Percentiles rank a stretch among this genome's conserved stretches.
Evolutionary conservation across 2,797 vertebrate species (phyloP).

Genomic region (Petrocephalus schoutedeni): DNA sequence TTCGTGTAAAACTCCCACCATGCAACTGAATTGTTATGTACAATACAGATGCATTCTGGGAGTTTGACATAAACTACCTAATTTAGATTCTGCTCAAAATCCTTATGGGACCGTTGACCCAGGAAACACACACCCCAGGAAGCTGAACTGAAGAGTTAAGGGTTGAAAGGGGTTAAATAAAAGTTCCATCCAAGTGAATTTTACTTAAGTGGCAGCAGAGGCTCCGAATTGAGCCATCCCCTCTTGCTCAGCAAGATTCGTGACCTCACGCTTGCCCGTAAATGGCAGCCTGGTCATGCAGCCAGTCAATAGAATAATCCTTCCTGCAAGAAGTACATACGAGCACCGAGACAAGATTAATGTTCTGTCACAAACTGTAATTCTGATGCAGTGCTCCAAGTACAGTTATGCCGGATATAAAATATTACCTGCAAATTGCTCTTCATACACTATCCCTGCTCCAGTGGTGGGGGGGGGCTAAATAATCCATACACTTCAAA

Average conservation of each 20-base stretch:
- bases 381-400: slow-evolving; percentile 6
- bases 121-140: background rate
- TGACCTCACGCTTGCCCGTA: background rate
- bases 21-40: background rate
- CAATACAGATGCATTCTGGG: background rate
- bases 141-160: background rate
- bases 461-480: slow-evolving; percentile 27
- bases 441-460: slow-evolving; percentile 19
- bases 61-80: background rate
- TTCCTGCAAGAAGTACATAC: background rate
- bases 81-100: background rate
- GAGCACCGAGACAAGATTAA: slow-evolving; percentile 14
- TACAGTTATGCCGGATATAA: slow-evolving; percentile 21
- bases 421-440: slow-evolving; percentile 24
- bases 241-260: background rate
- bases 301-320: background rate
- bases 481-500: slow-evolving; percentile 67
- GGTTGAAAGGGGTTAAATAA: slow-evolving; percentile 9
- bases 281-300: background rate
- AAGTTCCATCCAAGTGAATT: background rate
- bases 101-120: background rate
- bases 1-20: too few species aligned
- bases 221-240: background rate
- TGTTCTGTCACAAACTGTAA: slow-evolving; percentile 14
- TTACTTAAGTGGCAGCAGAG: background rate